Evolutionary conservation across 2,888 invertebrate species (phyloP).

Genomic region (Sialis lutaria): DNA sequence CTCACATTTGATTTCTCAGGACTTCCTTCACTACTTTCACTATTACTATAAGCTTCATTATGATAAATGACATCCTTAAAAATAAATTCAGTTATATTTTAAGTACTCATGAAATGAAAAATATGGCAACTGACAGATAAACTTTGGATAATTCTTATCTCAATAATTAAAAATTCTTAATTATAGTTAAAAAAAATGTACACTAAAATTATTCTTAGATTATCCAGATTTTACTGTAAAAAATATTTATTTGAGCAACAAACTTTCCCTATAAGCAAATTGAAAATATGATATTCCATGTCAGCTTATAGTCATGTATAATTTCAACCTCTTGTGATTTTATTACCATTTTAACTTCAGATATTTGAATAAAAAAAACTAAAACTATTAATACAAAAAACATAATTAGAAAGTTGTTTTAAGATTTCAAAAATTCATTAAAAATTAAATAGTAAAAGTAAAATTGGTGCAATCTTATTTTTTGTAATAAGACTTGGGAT

Average conservation of each 20-base stretch:
- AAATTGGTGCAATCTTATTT: too few species aligned
- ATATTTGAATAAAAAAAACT: too few species aligned
- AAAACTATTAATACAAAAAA: too few species aligned
- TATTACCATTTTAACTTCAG: too few species aligned
- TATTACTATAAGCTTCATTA: constrained; percentile 59
- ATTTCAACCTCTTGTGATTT: too few species aligned
- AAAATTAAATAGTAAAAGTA: too few species aligned
- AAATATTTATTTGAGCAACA: neutral
- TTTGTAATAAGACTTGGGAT: too few species aligned
- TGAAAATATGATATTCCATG: neutral
- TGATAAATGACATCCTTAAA: constrained; percentile 55
- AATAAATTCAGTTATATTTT: neutral
- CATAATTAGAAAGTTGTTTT: too few species aligned
- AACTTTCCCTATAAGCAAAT: neutral
- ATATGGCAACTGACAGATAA: neutral
- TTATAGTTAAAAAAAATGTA: too few species aligned
- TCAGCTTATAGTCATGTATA: neutral
- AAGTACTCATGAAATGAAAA: neutral
- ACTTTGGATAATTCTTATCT: neutral
- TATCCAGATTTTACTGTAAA: neutral
- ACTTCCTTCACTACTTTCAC: constrained; percentile 52
- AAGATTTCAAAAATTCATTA: too few species aligned
- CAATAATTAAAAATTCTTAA: neutral
- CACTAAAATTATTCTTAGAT: too few species aligned
- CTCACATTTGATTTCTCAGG: constrained; percentile 28